Base-by-base conservation (phyloP, 2,888 invertebrate genomes). In the Lasius platythorax region DNA sequence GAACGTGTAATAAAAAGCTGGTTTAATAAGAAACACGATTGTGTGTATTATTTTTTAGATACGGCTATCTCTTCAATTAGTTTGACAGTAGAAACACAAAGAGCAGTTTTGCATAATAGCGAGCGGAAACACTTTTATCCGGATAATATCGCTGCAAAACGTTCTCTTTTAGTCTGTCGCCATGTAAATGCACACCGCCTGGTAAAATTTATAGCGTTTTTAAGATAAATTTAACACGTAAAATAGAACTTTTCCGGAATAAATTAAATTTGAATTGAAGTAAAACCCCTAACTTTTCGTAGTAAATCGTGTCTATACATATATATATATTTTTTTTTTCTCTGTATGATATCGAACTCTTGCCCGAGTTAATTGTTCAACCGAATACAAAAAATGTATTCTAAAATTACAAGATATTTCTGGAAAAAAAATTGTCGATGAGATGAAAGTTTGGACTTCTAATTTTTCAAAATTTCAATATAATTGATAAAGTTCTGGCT, bases 31-130 rank as follows among this genome's bases (percentile, higher is more conserved):
- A 72, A 76, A 46, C 15, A 8, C 12, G 3, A 15, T 28, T 53
- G 53, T 28, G 2, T 56, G 15, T 28, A n/a, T 30, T 63, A 30
- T 70, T 58, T 70, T 23, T 15, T 43, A 72, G 43, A 72, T 15
- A 12, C 72, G 9, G 30, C 28, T 56, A 58, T 33, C 58, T 46
- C 61, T 61, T 72, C 58, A 79, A 79, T 79, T 79, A 72, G 18
- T 33, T 15, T 46, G 73, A 61, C 37, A 56, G 53, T 43, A 68
- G 72, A 79, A 79, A 72, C 58, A 33, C 72, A 79, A 68, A 79
- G 73, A 61, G 46, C 33, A 73, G 23, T 79, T 79, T 79, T 61
- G 73, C 56, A 78, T 78, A 78, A 78, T 72, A 33, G 33, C 70
- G 43, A 53, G 53, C 56, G 56, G 23, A 64, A 73, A 72, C 61